Evolutionary conservation across 1,140 invertebrate species (phyloP), one percentile per base, ranked within the genome.

Genomic region (Nasonia longicornis): DNA sequence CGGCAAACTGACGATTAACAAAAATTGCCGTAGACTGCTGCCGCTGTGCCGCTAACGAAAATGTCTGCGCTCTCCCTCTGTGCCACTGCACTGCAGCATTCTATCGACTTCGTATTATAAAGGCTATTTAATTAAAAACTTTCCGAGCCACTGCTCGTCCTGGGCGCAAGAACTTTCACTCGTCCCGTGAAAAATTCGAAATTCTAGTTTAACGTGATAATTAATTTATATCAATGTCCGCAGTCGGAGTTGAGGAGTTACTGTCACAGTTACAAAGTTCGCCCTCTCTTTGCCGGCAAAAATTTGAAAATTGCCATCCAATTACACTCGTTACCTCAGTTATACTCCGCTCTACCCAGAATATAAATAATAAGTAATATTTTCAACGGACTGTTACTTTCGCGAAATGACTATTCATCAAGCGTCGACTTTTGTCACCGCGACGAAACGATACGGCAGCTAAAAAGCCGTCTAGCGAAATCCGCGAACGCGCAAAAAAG

Each of bases 1-100:
- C 12, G 52, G 75, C 70, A 77, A 71, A 81, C 35, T 77, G 75
- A 82, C 70, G 75, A 73, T 82, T 78, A 78, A 78, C 70, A 67
- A 78, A 82, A 72, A 82, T 82, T 66, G 58, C 31, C 38, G 31
- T 11, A 42, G 58, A 35, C 12, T 69, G 31, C 12, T 11, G 29
- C 20, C 4, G 35, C 38, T 8, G 35, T 12, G 35, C n/a, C 66
- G 63, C 45, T 29, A 80, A 80, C 48, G 38, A 52, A 75, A 75
- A 69, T 52, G 6, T 80, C 26, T 29, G 52, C 11, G 64, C 63
- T n/a, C 22, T 64, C 1, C 10, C 8, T 45, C 8, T 45, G 12
- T 45, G 2, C 11, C 3, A 48, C 14, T 26, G 26, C 26, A 16
- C 45, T 48, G n/a, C 38, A 66, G 29, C 52, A 66, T n/a, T 74